A percentile compares a stretch with the other conserved stretches of the same genome.
Evolutionary conservation across 2,113 vertebrate species (phyloP).

Genomic region (Guaruba guarouba): DNA sequence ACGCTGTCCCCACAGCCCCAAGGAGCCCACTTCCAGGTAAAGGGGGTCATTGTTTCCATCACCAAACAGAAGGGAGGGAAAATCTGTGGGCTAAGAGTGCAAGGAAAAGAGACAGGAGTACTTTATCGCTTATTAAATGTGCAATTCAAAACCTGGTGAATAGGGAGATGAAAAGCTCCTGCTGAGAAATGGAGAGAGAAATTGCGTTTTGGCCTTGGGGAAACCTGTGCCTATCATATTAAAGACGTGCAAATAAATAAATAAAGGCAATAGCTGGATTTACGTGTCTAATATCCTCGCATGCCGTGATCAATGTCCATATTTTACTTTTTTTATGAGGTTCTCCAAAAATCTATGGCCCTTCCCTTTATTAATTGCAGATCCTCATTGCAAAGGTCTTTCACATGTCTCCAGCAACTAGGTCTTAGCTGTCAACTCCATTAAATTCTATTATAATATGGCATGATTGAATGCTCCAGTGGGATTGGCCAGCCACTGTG

Average conservation of each 20-base stretch:
- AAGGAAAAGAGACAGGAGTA: constrained; percentile 48
- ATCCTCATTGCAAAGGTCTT: constrained; percentile 48
- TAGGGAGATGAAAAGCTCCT: constrained; percentile 58
- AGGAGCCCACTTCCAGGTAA: not conserved
- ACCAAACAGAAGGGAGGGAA: not conserved
- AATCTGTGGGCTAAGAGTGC: constrained; percentile 5
- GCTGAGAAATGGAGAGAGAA: constrained; percentile 57
- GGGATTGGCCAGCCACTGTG: constrained; percentile 21
- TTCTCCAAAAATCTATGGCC: constrained; percentile 51
- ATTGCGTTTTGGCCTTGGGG: constrained; percentile 36
- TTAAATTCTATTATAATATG: constrained; percentile 56
- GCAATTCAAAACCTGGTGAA: constrained; percentile 65
- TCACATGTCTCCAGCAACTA: constrained; percentile 47
- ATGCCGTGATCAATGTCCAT: not conserved
- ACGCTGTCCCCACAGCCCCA: not conserved
- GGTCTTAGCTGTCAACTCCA: constrained; percentile 53
- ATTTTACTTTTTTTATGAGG: constrained; percentile 61
- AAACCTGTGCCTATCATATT: constrained; percentile 35
- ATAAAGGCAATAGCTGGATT: constrained; percentile 8
- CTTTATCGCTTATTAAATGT: constrained; percentile 67
- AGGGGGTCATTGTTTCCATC: not conserved
- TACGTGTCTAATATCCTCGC: constrained; percentile 37
- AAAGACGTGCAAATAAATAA: constrained; percentile 50
- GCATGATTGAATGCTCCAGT: constrained; percentile 44
- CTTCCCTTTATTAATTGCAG: constrained; percentile 47